These are phyloP conservation scores for Spea multiplicata DNA, from an alignment of 2,113 vertebrate genomes.

Conservation along the genomic window DNA sequence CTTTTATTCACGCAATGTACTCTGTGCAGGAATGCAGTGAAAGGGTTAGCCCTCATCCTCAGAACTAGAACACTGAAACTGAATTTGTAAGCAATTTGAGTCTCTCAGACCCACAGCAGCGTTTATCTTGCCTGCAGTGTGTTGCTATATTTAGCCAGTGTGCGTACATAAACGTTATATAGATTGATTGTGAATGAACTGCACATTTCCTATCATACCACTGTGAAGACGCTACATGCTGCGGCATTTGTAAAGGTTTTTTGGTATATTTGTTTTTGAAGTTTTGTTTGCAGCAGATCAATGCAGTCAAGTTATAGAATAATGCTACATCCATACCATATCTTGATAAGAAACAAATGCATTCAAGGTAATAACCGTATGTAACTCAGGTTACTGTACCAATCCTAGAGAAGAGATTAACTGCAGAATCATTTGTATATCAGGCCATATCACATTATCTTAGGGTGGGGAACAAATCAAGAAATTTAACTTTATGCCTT, in stretches of 20 bases:
- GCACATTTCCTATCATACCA: slow-evolving; percentile 51
- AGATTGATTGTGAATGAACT: slow-evolving; percentile 50
- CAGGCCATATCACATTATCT: too few relatives aligned
- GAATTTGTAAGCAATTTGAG: slow-evolving; percentile 44
- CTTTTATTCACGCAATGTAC: too few relatives aligned
- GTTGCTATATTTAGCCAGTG: slow-evolving; percentile 54
- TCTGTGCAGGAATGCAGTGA: neutral
- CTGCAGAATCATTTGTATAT: too few relatives aligned
- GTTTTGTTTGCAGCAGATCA: neutral
- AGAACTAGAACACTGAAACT: slow-evolving; percentile 10
- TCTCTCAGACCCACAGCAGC: slow-evolving; percentile 25
- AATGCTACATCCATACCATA: neutral
- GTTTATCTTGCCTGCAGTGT: slow-evolving; percentile 50
- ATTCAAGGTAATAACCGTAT: too few relatives aligned
- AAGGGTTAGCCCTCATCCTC: slow-evolving; percentile 8
- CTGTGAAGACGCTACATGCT: slow-evolving; percentile 31
- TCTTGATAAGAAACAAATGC: neutral
- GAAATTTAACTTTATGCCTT: too few relatives aligned
- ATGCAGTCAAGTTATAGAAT: neutral
- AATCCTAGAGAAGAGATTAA: too few relatives aligned
- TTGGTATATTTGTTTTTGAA: neutral
- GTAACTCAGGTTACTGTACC: too few relatives aligned
- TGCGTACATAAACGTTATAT: slow-evolving; percentile 50
- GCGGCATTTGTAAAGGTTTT: slow-evolving; percentile 2
- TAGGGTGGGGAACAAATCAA: too few relatives aligned